Evolutionary conservation across 2,888 invertebrate species (phyloP).

Genomic region (Cordilura impudica): DNA sequence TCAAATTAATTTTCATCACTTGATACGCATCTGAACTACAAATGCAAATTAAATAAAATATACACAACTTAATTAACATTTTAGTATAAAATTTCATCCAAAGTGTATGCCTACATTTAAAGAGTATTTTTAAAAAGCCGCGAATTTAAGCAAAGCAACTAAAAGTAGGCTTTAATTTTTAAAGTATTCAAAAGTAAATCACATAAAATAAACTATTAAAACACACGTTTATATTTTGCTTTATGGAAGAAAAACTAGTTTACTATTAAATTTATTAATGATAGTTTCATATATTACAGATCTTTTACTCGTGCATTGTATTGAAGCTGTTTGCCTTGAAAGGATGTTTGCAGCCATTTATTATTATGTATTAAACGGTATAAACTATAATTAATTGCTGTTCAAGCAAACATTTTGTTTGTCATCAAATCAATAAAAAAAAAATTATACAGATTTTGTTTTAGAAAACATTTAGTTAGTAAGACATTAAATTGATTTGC

Average conservation of each 20-base stretch:
- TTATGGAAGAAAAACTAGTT: conserved; percentile 30
- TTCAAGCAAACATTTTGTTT: conserved; percentile 13
- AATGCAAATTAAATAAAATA: too few species aligned
- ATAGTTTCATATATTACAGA: conserved; percentile 28
- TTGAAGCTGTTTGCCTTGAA: conserved; percentile 50
- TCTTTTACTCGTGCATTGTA: conserved; percentile 25
- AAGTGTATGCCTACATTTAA: neutral
- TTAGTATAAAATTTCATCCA: too few species aligned
- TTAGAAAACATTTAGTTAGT: neutral
- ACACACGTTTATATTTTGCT: neutral
- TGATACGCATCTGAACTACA: too few species aligned
- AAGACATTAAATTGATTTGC: conserved; percentile 40
- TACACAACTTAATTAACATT: too few species aligned
- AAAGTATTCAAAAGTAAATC: too few species aligned
- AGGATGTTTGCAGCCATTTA: conserved; percentile 51
- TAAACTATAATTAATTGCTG: conserved; percentile 41
- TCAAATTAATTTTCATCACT: too few species aligned
- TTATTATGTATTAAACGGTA: conserved; percentile 41
- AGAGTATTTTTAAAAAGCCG: too few species aligned
- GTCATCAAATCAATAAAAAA: conserved; percentile 23
- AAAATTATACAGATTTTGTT: conserved; percentile 9
- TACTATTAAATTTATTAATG: conserved; percentile 36
- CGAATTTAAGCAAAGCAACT: too few species aligned
- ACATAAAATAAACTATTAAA: conserved; percentile 12
- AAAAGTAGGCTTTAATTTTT: too few species aligned